Evolutionary conservation across 64 coral and sea anemone genomes (phyloP), one percentile per base, ranked within the genome.

Genomic region (Hydrozoanthus tunicans): DNA sequence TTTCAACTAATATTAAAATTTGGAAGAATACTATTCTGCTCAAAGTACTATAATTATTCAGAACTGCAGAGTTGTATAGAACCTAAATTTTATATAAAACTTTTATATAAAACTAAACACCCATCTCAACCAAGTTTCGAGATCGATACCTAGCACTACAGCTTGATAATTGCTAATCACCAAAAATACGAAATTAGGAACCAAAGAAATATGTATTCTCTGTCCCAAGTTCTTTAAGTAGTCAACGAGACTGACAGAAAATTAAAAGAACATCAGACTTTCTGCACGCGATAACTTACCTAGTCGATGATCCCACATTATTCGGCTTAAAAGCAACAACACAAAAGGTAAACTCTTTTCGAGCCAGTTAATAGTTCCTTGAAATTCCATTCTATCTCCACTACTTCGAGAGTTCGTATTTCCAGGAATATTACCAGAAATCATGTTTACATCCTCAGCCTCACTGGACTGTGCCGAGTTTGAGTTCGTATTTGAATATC

Each of bases 281-380:
- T 17, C 17, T 6, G 66, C 7, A 23, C 6, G 20, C 61, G 9
- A 57, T 55, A 53, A 90, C 94, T 77, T 81, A 99, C 94, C 94
- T 77, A 99, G 62, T 79, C 97, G 86, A 90, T 99, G 97, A 20
- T 99, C 97, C 97, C 97, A 99, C 97, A 99, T 99, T 53, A 99
- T 99, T 85, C 97, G 88, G 79, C 97, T 99, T n/a, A 99, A 79
- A 17, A 99, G 82, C 69, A 99, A 51, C 10, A 99, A 62, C 11
- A 96, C 94, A 67, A 99, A 99, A 4, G 97, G 97, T 56, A 99
- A 83, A 51, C 97, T 99, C 68, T 92, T 99, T 62, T 99, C 97
- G 8, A 99, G 64, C 94, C 94, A 99, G 60, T 58, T 91, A 73
- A 99, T 99, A 0, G 97, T 96, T 5, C 97, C 94, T 57, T 99